phyloP scores from a whole-genome alignment of 2,113 vertebrate genomes.

The Petromus typicus region DNA sequence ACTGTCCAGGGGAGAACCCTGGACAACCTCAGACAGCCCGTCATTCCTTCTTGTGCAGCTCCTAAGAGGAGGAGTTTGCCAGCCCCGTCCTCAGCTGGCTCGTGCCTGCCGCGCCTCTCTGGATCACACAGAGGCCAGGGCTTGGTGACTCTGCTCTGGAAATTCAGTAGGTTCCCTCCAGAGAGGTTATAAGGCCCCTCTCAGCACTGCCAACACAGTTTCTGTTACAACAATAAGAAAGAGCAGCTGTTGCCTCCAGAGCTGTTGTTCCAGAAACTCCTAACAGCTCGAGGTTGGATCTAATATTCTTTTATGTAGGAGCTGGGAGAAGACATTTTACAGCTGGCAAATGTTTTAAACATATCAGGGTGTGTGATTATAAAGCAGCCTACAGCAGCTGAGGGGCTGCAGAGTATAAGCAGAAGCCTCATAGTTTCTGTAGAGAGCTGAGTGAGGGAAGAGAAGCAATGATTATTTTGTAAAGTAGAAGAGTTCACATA shows the following conservation, averaged over 20 bases:
- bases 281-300: slow-evolving; percentile 63
- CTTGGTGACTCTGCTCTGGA: not conserved
- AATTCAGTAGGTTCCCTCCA: slow-evolving; percentile 51
- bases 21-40: not conserved
- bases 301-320: slow-evolving; percentile 75
- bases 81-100: not conserved
- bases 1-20: not conserved
- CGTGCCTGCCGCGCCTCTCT: not conserved
- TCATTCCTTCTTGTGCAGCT: not conserved
- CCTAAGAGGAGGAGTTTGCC: not conserved
- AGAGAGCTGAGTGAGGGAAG: not conserved
- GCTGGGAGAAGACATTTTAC: slow-evolving; percentile 61
- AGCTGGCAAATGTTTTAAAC: slow-evolving; percentile 71
- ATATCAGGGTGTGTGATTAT: slow-evolving; percentile 40
- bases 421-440: slow-evolving; percentile 38
- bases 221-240: slow-evolving; percentile 57
- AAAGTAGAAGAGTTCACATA: not conserved
- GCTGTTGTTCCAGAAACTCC: slow-evolving; percentile 69
- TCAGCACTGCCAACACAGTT: slow-evolving; percentile 56
- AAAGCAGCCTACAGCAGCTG: slow-evolving; percentile 40
- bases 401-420: not conserved
- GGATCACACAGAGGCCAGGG: not conserved
- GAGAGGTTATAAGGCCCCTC: not conserved
- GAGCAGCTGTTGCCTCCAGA: slow-evolving; percentile 72
- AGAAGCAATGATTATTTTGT: not conserved